A percentile compares a stretch with the other conserved stretches of the same genome.
These are phyloP conservation scores for Orthonyx spaldingii DNA, from an alignment of 2,113 vertebrate species.

Conservation along the genomic window DNA sequence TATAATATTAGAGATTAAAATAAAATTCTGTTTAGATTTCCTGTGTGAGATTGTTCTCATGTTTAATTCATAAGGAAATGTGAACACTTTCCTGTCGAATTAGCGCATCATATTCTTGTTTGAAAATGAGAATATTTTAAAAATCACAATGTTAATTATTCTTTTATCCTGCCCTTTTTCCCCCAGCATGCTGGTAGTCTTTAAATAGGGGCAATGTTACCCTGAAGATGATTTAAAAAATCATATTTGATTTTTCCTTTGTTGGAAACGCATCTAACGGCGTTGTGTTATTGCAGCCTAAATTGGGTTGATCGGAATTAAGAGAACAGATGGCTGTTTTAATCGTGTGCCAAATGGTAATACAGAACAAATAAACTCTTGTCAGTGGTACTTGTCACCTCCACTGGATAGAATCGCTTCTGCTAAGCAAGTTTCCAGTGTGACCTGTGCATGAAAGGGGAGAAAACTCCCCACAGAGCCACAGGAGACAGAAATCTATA, in stretches of 20 bases:
- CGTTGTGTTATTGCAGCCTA: constrained; percentile 3
- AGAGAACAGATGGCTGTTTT: constrained; percentile 63
- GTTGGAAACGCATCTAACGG: constrained; percentile 15
- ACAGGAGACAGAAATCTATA: neutral
- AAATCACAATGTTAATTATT: constrained; percentile 34
- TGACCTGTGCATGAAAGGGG: neutral
- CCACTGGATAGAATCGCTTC: neutral
- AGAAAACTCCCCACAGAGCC: neutral
- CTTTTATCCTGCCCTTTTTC: neutral
- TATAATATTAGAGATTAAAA: constrained; percentile 50
- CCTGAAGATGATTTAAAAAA: constrained; percentile 37
- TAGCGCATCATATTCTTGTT: constrained; percentile 1
- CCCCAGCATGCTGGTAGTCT: neutral
- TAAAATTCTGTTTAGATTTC: constrained; percentile 54
- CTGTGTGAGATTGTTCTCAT: constrained; percentile 41
- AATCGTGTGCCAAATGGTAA: constrained; percentile 41
- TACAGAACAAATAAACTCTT: neutral
- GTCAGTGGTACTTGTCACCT: constrained; percentile 26
- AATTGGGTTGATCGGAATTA: constrained; percentile 59
- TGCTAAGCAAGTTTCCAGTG: neutral
- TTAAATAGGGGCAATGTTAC: constrained; percentile 5
- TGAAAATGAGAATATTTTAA: constrained; percentile 28
- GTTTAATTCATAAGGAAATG: constrained; percentile 32
- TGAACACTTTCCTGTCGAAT: neutral
- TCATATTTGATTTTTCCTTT: constrained; percentile 48